Base-by-base conservation (phyloP, 2,888 invertebrate genomes). In the Dolichopus griseipennis region DNA sequence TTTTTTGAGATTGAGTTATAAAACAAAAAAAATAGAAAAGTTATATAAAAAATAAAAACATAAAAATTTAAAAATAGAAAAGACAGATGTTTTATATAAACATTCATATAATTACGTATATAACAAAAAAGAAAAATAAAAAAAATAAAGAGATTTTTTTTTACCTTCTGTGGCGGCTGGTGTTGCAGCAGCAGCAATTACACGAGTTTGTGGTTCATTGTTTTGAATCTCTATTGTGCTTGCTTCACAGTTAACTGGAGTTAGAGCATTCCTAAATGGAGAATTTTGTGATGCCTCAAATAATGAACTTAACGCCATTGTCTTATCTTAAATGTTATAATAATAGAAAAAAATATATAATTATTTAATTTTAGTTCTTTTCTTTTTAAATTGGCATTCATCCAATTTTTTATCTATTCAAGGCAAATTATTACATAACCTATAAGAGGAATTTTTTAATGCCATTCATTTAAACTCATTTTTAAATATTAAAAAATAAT, bases 261-360 rank as follows among this genome's bases (percentile, higher is more conserved):
- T 52, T 80, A 73, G 83, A n/a, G 87, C 87, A 72, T 84, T 83
- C 75, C 84, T 85, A 83, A 88, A 88, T 68, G 87, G 85, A 73
- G 85, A 86, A 79, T 84, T 86, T 80, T 85, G 84, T 75, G 87
- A 85, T 78, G 83, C 82, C 73, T 88, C 88, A 77, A 86, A 73
- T 69, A 88, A 76, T 76, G 86, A 85, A 77, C 85, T 84, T 78
- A 86, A 85, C 84, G 88, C 85, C 78, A 79, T 81, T 64, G 72
- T 77, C 12, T 52, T 52, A 15, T 52, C 52, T 52, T 52, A 6
- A 52, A 52, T 18, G 2, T 18, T n/a, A n/a, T n/a, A n/a, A n/a
- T 15, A 52, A 52, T 18, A 52, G 18, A 4, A 52, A 7, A 52
- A 52, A 52, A 52, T 18, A 52, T 3, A 41, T 52, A 18, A 52